Base-by-base conservation (phyloP, 2,113 vertebrate genomes). In the Eupsittula cactorum region DNA sequence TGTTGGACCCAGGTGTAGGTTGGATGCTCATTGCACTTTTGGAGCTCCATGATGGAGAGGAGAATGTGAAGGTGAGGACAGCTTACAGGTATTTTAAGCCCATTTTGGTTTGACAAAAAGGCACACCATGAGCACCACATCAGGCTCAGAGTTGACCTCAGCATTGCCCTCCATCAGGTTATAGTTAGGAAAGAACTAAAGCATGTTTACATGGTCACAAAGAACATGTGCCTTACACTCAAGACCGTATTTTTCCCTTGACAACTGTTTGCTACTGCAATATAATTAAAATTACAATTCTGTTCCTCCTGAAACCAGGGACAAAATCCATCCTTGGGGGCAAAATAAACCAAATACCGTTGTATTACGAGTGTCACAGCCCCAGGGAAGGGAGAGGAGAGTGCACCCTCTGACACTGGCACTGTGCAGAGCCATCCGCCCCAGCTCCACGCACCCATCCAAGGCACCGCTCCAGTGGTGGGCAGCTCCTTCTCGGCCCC, bases 391-490 rank as follows among this genome's bases (percentile, higher is more conserved):
- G 35, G 47, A 35, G 47, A 19, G 25, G 25, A 13, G 31, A 33
- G 21, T 0, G 2, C 17, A 21, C 7, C 6, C 28, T 2, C 2
- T 11, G n/a, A 9, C 53, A 46, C 18, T 42, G 9, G 9, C 0
- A 1, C 25, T 21, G 71, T 12, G 39, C n/a, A 16, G 52, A 46
- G 11, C 37, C 5, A 3, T 13, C 39, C 31, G 10, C 19, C 9
- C 0, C 2, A 28, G 83, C 55, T 15, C 55, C 42, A 12, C 1
- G 2, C 0, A 16, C 42, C 50, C 28, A 1, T 11, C 37, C 44
- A 31, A 13, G 9, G 6, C 33, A 13, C n/a, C 1, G 13, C 33
- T 25, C 13, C 1, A 0, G 27, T 1, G 3, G 7, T 6, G 35
- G 28, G 33, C 67, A 27, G 41, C 46, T 35, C 24, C 46, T 20